Percentiles rank a stretch among this genome's conserved stretches.
Evolutionary conservation across 2,113 vertebrate species (phyloP).

Genomic region (Dasyurus viverrinus): DNA sequence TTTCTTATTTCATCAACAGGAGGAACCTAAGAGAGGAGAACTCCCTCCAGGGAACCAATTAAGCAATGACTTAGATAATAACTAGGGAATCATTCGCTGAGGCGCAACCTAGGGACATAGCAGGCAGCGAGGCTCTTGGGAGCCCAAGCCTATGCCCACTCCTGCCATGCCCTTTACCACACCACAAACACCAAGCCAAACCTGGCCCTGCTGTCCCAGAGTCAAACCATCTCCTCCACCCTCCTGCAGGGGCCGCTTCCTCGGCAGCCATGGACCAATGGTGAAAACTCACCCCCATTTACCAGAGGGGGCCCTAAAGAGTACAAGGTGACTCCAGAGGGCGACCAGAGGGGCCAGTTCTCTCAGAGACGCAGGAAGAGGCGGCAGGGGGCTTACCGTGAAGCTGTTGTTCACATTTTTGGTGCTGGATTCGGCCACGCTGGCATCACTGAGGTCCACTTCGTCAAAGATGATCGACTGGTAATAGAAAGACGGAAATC

Average conservation of each 20-base stretch:
- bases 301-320: background rate
- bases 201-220: too few relatives aligned
- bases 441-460: constrained; percentile 97
- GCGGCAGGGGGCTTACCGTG: constrained; percentile 87
- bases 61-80: too few relatives aligned
- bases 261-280: background rate
- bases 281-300: background rate
- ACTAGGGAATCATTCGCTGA: too few relatives aligned
- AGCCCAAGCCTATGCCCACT: too few relatives aligned
- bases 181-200: too few relatives aligned
- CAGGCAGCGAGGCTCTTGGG: too few relatives aligned
- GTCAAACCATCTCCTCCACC: background rate
- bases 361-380: background rate
- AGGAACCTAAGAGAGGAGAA: background rate
- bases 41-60: background rate
- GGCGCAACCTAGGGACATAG: too few relatives aligned
- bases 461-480: constrained; percentile 99
- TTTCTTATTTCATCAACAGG: background rate
- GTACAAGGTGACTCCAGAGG: background rate
- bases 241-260: background rate
- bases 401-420: constrained; percentile 99
- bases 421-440: constrained; percentile 98
- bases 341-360: background rate
- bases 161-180: too few relatives aligned
- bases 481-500: constrained; percentile 52